Conservation (phyloP, 2,797 vertebrate genomes). For the Rhinophrynus dorsalis region DNA sequence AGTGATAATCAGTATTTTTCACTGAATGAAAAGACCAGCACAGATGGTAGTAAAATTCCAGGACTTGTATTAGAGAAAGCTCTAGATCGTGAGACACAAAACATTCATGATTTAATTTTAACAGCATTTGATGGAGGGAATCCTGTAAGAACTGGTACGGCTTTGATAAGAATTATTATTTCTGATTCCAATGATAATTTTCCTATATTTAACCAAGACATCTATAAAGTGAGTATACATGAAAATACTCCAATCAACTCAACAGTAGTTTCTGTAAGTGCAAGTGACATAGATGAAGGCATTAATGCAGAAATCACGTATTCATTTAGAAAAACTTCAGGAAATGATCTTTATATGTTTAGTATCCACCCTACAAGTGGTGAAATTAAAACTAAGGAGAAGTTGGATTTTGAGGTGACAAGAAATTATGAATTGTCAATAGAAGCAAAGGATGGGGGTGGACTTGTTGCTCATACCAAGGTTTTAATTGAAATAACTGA, state of each 20-base stretch:
- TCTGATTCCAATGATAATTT: slow-evolving; percentile 39
- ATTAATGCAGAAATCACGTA: slow-evolving; percentile 16
- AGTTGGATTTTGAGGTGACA: slow-evolving; percentile 5
- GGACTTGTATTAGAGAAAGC: slow-evolving; percentile 14
- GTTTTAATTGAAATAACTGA: slow-evolving; percentile 16
- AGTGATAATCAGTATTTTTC: slow-evolving; percentile 29
- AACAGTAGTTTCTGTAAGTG: slow-evolving; percentile 5
- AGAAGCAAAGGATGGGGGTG: slow-evolving; percentile 33
- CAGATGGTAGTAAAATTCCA: slow-evolving; percentile 8
- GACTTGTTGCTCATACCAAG: slow-evolving; percentile 7
- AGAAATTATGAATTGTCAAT: slow-evolving; percentile 22
- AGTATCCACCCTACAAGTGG: slow-evolving; percentile 6
- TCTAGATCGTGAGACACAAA: slow-evolving; percentile 20
- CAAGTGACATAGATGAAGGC: slow-evolving; percentile 15
- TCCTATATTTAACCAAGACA: slow-evolving; percentile 17
- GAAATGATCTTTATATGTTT: background rate
- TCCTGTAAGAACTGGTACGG: slow-evolving; percentile 19
- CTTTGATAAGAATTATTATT: slow-evolving; percentile 14
- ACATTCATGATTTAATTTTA: slow-evolving; percentile 12
- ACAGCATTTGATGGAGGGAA: slow-evolving; percentile 26
- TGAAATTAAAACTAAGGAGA: background rate
- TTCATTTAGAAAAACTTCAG: background rate
- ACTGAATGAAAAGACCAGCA: slow-evolving; percentile 12
- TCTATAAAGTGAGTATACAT: slow-evolving; percentile 16
- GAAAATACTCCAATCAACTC: slow-evolving; percentile 24